Conservation (phyloP, 2,888 invertebrate species). For the Scaptomyza reducta region DNA sequence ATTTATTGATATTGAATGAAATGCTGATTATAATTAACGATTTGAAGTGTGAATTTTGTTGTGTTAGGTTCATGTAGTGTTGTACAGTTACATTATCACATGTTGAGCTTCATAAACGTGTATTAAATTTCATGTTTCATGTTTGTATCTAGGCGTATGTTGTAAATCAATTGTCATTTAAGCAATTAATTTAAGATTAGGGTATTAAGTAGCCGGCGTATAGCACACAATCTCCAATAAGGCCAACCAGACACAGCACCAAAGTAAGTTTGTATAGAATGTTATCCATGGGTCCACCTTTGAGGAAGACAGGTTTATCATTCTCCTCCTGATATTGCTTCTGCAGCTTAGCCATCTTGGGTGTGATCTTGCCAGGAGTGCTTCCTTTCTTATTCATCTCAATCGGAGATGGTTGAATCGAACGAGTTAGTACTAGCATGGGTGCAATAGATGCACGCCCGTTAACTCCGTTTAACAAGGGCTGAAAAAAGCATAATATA, state of each 20-base stretch:
- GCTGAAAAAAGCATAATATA: constrained; percentile 34
- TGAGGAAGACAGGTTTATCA: constrained; percentile 85
- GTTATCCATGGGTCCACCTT: constrained; percentile 85
- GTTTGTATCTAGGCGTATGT: neutral
- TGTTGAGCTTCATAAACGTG: constrained; percentile 21
- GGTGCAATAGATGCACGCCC: constrained; percentile 10
- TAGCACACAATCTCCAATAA: constrained; percentile 52
- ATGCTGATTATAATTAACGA: constrained; percentile 22
- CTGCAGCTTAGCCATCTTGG: constrained; percentile 65
- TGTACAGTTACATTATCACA: constrained; percentile 25
- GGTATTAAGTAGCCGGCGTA: constrained; percentile 59
- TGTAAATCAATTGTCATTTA: neutral
- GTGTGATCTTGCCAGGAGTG: constrained; percentile 43
- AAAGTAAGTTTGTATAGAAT: constrained; percentile 84
- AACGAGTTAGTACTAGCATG: constrained; percentile 14
- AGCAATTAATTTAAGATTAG: constrained; percentile 9
- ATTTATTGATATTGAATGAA: constrained; percentile 32
- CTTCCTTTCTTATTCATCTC: constrained; percentile 16
- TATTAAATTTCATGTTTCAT: constrained; percentile 24
- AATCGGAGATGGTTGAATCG: constrained; percentile 23
- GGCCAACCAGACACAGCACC: constrained; percentile 80
- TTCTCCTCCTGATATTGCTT: constrained; percentile 83
- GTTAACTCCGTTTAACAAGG: constrained; percentile 28
- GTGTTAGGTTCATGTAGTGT: no score
- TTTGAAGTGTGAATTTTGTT: constrained; percentile 2